A percentile compares a stretch with the other conserved stretches of the same genome.
Evolutionary conservation across 2,113 vertebrate genomes (phyloP).

Genomic region (Casuarius casuarius): DNA sequence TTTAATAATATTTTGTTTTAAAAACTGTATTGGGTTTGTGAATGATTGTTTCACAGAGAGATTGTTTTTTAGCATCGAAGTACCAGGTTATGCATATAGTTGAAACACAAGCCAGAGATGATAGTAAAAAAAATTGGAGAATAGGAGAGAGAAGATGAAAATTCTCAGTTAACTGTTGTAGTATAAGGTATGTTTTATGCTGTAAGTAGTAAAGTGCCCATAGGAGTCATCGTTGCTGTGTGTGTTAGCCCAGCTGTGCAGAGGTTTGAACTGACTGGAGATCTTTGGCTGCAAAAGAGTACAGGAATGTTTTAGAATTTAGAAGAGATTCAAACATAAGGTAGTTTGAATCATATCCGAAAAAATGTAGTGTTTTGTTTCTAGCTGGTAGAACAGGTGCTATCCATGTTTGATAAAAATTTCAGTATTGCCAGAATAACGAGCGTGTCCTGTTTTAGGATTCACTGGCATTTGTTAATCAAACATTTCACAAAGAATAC

Average conservation of each 20-base stretch:
- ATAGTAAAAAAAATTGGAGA: neutral
- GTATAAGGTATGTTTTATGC: neutral
- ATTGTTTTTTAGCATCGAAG: neutral
- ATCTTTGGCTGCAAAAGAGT: neutral
- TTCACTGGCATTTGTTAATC: neutral
- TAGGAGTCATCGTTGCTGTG: neutral
- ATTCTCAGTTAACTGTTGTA: neutral
- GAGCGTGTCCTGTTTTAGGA: neutral
- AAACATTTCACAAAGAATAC: neutral
- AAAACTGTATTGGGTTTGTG: neutral
- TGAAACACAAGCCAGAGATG: neutral
- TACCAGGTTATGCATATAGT: rapidly evolving
- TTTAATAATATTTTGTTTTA: neutral
- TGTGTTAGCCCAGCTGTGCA: neutral
- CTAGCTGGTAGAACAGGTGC: neutral
- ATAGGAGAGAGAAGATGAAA: neutral
- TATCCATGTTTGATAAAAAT: neutral
- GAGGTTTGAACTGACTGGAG: neutral
- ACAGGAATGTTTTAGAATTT: neutral
- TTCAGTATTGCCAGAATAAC: neutral
- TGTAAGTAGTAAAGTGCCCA: neutral
- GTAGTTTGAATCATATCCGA: neutral
- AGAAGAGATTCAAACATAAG: neutral
- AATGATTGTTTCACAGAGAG: neutral
- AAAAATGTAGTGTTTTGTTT: neutral